Evolutionary conservation across 2,888 invertebrate species (phyloP).

Genomic region (Drosophila sordidula): DNA sequence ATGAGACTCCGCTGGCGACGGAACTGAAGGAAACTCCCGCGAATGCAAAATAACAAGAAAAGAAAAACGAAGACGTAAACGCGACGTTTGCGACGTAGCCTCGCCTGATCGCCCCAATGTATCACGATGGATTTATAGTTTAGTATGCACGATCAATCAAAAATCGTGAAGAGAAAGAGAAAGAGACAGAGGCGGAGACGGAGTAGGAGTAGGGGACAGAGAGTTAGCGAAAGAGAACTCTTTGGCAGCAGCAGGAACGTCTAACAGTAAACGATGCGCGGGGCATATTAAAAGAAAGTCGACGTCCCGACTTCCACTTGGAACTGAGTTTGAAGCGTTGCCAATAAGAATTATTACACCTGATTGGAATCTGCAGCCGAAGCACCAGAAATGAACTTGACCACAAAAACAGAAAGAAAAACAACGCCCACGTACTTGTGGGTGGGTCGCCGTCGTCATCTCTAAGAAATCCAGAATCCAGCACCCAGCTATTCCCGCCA

Average conservation of each 20-base stretch:
- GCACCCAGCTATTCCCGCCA: conserved; percentile 24
- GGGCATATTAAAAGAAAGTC: conserved; percentile 71
- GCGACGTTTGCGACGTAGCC: conserved; percentile 54
- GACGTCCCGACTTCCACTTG: conserved; percentile 43
- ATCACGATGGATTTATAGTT: conserved; percentile 86
- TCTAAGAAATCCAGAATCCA: conserved; percentile 26
- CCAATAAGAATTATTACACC: conserved; percentile 85
- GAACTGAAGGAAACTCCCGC: conserved; percentile 36
- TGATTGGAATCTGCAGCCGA: conserved; percentile 84
- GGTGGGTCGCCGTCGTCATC: conserved; percentile 62
- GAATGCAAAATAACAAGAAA: conserved; percentile 20
- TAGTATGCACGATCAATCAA: conserved; percentile 86
- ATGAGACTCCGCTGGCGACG: conserved; percentile 56
- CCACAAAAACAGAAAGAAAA: conserved; percentile 56
- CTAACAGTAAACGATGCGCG: conserved; percentile 70
- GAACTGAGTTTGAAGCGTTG: conserved; percentile 73
- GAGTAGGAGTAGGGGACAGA: conserved; percentile 5
- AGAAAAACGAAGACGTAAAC: conserved; percentile 51
- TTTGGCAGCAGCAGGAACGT: conserved; percentile 24
- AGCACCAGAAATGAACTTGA: conserved; percentile 81
- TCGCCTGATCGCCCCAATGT: conserved; percentile 85
- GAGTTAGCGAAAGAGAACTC: conserved; percentile 32
- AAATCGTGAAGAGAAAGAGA: conserved; percentile 81
- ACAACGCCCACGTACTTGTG: conserved; percentile 72
- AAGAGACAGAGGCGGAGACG: not conserved